Evolutionary conservation across 1,140 invertebrate species (phyloP).

Genomic region (Rhysida immarginata): DNA sequence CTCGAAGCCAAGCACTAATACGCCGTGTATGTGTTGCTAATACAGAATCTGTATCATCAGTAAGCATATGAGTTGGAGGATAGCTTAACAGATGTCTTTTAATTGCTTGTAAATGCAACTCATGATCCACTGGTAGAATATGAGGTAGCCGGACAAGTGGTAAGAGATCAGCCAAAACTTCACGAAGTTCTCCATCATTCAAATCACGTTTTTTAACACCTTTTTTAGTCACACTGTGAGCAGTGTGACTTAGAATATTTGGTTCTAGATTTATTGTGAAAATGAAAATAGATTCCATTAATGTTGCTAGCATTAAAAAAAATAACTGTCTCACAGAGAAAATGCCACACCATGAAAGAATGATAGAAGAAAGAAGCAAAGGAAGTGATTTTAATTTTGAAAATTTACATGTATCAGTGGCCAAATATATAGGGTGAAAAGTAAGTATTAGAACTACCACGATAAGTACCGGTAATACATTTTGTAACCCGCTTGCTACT

Average conservation of each 20-base stretch:
- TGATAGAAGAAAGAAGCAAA: background rate
- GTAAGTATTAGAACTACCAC: no score
- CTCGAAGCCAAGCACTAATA: slow-evolving; percentile 72
- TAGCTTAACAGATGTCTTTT: slow-evolving; percentile 68
- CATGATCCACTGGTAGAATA: slow-evolving; percentile 68
- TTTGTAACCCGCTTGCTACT: no score
- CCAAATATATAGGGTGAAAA: no score
- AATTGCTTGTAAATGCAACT: slow-evolving; percentile 54
- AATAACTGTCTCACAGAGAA: no score
- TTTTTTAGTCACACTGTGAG: slow-evolving; percentile 72
- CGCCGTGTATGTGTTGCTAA: slow-evolving; percentile 33
- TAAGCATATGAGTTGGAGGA: slow-evolving; percentile 74
- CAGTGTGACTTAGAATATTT: slow-evolving; percentile 77
- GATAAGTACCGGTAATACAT: no score
- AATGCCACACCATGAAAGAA: no score
- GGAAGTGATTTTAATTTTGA: background rate
- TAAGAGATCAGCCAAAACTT: slow-evolving; percentile 67
- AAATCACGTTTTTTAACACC: slow-evolving; percentile 68
- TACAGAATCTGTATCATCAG: slow-evolving; percentile 29
- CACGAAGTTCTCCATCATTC: slow-evolving; percentile 70
- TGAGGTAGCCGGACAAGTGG: slow-evolving; percentile 74
- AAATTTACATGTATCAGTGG: no score
- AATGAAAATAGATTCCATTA: no score
- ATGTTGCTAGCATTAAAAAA: no score
- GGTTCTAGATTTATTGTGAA: slow-evolving; percentile 72